Conservation (phyloP, 1,140 invertebrate genomes). For the Anadara kagoshimensis region DNA sequence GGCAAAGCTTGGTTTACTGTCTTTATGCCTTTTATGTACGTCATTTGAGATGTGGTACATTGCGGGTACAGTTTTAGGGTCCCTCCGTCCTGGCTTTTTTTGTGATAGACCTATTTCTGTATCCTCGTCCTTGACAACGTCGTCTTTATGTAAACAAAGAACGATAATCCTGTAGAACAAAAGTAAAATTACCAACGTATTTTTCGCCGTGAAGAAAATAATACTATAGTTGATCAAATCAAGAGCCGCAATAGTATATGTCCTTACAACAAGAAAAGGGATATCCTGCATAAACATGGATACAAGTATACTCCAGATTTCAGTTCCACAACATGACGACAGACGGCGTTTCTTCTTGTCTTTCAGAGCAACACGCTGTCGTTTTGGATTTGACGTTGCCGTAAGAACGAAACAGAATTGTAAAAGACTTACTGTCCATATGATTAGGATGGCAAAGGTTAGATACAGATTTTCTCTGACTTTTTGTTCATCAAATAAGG, state of each 20-base stretch:
- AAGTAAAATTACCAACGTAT: constrained; percentile 86
- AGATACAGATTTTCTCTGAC: constrained; percentile 53
- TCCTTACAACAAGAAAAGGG: constrained; percentile 86
- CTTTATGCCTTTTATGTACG: no score
- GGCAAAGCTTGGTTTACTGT: no score
- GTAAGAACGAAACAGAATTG: constrained; percentile 76
- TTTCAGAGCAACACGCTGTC: constrained; percentile 26
- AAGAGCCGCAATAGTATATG: constrained; percentile 87
- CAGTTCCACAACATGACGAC: constrained; percentile 14
- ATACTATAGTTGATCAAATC: constrained; percentile 93
- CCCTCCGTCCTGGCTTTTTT: no score
- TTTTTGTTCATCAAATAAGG: constrained; percentile 81
- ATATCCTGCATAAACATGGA: constrained; percentile 80
- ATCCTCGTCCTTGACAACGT: not conserved
- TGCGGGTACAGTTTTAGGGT: no score
- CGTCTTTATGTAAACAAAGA: constrained; percentile 14
- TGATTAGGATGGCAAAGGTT: constrained; percentile 52
- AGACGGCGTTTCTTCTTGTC: not conserved
- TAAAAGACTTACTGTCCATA: constrained; percentile 86
- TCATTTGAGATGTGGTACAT: no score
- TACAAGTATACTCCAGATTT: constrained; percentile 81
- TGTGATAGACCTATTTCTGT: no score
- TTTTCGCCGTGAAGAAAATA: constrained; percentile 91
- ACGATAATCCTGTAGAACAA: constrained; percentile 46
- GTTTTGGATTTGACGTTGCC: constrained; percentile 50